These are phyloP conservation scores for Bombus balteatus DNA, from an alignment of 1,140 invertebrate genomes.

Conservation along the genomic window DNA sequence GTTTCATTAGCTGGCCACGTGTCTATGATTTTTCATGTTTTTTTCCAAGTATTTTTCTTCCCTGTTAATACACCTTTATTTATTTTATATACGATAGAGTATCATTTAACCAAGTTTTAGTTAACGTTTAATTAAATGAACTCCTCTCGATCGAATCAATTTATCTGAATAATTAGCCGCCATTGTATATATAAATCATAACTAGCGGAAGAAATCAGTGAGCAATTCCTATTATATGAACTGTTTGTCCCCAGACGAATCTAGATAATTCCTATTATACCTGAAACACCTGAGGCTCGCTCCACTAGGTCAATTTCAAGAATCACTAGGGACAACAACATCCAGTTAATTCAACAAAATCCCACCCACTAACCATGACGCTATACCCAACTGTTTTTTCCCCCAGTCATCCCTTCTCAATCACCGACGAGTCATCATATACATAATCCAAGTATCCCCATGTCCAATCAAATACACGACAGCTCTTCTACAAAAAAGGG, in stretches of 20 bases:
- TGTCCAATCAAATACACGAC: no score
- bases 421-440: neutral
- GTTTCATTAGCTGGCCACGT: no score
- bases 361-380: neutral
- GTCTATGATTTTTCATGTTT: no score
- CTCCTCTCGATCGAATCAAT: neutral
- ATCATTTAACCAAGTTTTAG: no score
- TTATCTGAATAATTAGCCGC: neutral
- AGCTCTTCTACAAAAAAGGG: neutral
- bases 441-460: neutral
- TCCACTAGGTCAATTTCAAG: neutral
- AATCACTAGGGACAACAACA: neutral
- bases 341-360: neutral
- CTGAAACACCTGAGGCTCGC: neutral
- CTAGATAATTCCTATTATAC: neutral
- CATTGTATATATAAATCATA: neutral
- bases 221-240: neutral
- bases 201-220: neutral
- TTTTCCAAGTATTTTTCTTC: no score
- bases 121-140: neutral
- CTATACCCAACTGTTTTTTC: neutral
- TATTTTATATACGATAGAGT: no score
- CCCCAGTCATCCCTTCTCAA: neutral
- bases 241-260: neutral
- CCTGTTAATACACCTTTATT: no score